Conservation (phyloP, 2,113 vertebrate species). For the Siniperca knerii region DNA sequence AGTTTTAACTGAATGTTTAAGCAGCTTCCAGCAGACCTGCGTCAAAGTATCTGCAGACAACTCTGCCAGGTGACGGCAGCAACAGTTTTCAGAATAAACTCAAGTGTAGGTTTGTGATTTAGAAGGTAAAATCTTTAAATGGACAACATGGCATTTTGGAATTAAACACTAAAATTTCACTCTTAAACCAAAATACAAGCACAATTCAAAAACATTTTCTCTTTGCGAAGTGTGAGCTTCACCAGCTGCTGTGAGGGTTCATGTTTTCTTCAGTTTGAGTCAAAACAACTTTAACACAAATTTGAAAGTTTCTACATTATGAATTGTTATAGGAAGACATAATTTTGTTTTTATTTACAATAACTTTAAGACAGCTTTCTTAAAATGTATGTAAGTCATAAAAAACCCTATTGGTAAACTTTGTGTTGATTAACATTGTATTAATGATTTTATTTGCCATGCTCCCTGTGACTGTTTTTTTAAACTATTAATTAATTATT, state of each 20-base stretch:
- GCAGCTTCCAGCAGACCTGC: conserved; percentile 2
- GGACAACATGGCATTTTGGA: not conserved
- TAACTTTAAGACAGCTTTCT: not conserved
- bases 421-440: not conserved
- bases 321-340: not conserved
- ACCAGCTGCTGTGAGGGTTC: no score
- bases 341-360: not conserved
- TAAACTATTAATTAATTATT: not conserved
- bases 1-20: conserved; percentile 7
- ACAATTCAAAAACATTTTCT: not conserved
- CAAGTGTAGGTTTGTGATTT: not conserved
- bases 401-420: not conserved
- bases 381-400: not conserved
- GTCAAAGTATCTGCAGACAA: not conserved
- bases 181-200: not conserved
- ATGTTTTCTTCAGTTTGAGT: not conserved
- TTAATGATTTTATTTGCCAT: not conserved
- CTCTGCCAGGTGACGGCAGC: not conserved
- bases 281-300: not conserved
- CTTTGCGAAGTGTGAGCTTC: not conserved
- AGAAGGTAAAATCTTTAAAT: not conserved
- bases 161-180: not conserved
- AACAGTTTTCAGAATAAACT: not conserved
- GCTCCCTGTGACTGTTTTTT: not conserved
- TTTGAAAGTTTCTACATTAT: not conserved